Evolutionary conservation across 2,797 vertebrate genomes (phyloP).

Genomic region (Typhlichthys eigenmanni): DNA sequence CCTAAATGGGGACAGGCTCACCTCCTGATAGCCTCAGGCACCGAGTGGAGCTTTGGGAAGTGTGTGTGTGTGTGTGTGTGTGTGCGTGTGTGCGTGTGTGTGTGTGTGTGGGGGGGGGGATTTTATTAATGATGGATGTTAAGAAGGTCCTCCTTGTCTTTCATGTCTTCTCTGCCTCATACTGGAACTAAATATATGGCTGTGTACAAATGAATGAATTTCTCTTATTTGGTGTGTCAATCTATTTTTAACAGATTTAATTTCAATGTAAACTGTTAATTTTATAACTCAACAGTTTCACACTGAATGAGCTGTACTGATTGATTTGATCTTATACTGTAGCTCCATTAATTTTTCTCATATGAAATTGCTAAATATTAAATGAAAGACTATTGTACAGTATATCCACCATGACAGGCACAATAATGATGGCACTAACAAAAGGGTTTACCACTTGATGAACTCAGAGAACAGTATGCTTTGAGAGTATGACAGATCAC

Average conservation of each 20-base stretch:
- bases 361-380: neutral
- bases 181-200: neutral
- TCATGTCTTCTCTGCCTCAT: neutral
- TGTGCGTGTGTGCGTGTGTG: conserved; percentile 27
- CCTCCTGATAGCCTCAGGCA: conserved; percentile 57
- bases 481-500: no score
- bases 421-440: no score
- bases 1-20: conserved; percentile 59
- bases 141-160: conserved; percentile 1
- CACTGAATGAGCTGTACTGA: neutral
- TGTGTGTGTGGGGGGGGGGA: neutral
- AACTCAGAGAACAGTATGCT: neutral
- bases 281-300: no score
- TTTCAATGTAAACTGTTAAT: no score
- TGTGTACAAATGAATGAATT: neutral
- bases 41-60: conserved; percentile 50
- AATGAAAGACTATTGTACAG: no score
- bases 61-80: conserved; percentile 27
- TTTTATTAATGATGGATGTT: conserved; percentile 15
- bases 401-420: no score
- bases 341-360: neutral
- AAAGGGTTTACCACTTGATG: neutral
- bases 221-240: no score
- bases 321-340: neutral
- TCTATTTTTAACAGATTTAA: no score